A percentile compares a stretch with the other conserved stretches of the same genome.
Evolutionary conservation across 2,797 vertebrate genomes (phyloP).

Genomic region (Sebastolobus alascanus): DNA sequence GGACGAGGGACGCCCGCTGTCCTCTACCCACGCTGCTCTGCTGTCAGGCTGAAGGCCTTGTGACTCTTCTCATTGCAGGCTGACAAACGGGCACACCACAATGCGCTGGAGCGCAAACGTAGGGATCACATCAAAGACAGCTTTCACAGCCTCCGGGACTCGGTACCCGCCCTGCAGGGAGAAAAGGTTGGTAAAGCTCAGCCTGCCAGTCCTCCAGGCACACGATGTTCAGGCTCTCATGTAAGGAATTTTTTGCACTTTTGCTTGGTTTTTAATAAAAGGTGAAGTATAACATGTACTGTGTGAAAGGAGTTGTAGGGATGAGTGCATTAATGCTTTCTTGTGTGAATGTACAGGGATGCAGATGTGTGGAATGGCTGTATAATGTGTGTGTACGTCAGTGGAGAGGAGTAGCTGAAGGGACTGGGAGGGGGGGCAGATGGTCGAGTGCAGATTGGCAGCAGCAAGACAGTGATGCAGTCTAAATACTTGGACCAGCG

Average conservation of each 20-base stretch:
- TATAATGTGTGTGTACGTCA: neutral
- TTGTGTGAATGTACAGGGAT: neutral
- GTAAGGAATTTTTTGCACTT: slow-evolving; percentile 18
- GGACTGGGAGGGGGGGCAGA: slow-evolving; percentile 37
- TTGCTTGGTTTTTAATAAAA: slow-evolving; percentile 16
- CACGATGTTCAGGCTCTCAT: slow-evolving; percentile 35
- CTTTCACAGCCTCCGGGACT: slow-evolving; percentile 99
- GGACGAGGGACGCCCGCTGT: slow-evolving; percentile 36
- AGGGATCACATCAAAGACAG: slow-evolving; percentile 99
- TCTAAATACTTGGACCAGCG: slow-evolving; percentile 61
- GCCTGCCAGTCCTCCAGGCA: slow-evolving; percentile 50
- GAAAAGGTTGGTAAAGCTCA: slow-evolving; percentile 94
- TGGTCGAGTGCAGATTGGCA: slow-evolving; percentile 57
- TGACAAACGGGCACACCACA: slow-evolving; percentile 99
- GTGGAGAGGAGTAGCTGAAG: slow-evolving; percentile 22
- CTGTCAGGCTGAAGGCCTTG: slow-evolving; percentile 77
- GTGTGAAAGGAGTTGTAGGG: neutral
- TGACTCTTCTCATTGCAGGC: slow-evolving; percentile 89
- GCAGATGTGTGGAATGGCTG: slow-evolving; percentile 22
- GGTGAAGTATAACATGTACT: slow-evolving; percentile 5
- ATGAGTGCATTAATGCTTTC: neutral
- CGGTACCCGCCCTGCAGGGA: slow-evolving; percentile 97
- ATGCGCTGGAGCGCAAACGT: slow-evolving; percentile 99
- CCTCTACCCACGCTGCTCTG: slow-evolving; percentile 62
- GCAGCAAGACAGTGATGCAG: slow-evolving; percentile 45